Evolutionary conservation across 2,888 invertebrate species (phyloP).

Genomic region (Priocnemis perturbator): DNA sequence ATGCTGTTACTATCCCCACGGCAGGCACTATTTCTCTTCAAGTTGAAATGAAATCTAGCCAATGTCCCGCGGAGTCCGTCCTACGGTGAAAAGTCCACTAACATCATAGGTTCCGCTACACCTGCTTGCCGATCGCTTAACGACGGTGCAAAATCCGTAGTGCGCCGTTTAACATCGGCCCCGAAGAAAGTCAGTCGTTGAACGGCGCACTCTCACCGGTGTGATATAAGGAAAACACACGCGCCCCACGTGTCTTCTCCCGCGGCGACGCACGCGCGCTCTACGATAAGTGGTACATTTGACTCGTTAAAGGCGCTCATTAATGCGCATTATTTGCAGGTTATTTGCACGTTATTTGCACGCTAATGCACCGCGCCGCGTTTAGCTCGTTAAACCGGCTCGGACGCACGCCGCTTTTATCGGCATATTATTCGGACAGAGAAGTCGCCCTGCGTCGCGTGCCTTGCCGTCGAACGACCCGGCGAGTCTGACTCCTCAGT

Average conservation of each 20-base stretch:
- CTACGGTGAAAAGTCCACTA: too few relatives aligned
- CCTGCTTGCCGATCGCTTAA: too few relatives aligned
- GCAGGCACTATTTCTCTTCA: too few relatives aligned
- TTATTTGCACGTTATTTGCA: not conserved
- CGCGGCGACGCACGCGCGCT: not conserved
- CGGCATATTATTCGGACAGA: not conserved
- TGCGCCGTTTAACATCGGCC: conserved; percentile 8
- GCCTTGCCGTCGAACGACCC: not conserved
- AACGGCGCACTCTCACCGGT: conserved; percentile 30
- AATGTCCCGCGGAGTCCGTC: too few relatives aligned
- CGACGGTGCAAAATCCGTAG: too few relatives aligned
- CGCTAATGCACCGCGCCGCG: not conserved
- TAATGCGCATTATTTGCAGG: conserved; percentile 1
- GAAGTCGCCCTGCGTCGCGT: not conserved
- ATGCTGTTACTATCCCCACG: too few relatives aligned
- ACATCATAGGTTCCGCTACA: too few relatives aligned
- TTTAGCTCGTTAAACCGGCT: conserved; percentile 2
- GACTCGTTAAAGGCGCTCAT: conserved; percentile 7
- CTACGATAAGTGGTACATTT: conserved; percentile 17
- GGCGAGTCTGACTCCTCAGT: too few relatives aligned
- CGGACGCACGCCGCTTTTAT: not conserved
- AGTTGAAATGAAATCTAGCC: too few relatives aligned
- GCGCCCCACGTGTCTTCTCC: not conserved
- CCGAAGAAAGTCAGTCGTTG: conserved; percentile 34
- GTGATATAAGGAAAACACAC: conserved; percentile 30